These are phyloP conservation scores for human DNA, from an alignment of 2,113 vertebrate species.

Conservation along the genomic window DNA sequence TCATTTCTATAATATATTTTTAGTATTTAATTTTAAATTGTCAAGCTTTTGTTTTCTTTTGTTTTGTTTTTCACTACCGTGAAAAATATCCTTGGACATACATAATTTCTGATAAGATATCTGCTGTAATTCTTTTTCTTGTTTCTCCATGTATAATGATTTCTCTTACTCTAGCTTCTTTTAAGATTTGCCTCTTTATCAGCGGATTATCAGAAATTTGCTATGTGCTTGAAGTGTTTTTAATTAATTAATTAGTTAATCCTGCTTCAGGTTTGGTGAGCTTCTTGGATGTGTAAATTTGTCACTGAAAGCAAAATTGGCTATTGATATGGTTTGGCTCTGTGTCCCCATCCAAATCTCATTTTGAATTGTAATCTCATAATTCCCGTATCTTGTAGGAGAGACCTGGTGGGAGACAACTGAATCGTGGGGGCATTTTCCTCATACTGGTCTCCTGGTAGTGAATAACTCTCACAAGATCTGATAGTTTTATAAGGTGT, in stretches of 20 bases:
- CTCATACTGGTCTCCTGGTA: too few species aligned
- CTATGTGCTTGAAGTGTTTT: not conserved
- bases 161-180: not conserved
- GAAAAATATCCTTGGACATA: not conserved
- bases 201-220: not conserved
- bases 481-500: too few species aligned
- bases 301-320: not conserved
- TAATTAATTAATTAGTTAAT: not conserved
- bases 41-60: not conserved
- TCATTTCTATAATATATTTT: not conserved
- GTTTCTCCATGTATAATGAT: not conserved
- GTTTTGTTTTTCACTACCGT: not conserved
- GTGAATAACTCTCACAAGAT: too few species aligned
- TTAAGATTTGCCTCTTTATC: not conserved
- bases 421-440: too few species aligned
- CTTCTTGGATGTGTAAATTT: not conserved
- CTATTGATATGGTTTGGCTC: not conserved
- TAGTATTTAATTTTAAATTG: not conserved
- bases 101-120: not conserved
- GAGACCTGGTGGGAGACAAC: too few species aligned
- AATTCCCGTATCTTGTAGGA: too few species aligned
- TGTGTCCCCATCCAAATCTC: too few species aligned
- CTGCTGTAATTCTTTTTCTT: not conserved
- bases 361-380: too few species aligned
- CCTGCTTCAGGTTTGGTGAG: not conserved